A percentile compares a stretch with the other conserved stretches of the same genome.
phyloP scores from a whole-genome alignment of 2,113 vertebrate species.

The human (Homo sapiens) region DNA sequence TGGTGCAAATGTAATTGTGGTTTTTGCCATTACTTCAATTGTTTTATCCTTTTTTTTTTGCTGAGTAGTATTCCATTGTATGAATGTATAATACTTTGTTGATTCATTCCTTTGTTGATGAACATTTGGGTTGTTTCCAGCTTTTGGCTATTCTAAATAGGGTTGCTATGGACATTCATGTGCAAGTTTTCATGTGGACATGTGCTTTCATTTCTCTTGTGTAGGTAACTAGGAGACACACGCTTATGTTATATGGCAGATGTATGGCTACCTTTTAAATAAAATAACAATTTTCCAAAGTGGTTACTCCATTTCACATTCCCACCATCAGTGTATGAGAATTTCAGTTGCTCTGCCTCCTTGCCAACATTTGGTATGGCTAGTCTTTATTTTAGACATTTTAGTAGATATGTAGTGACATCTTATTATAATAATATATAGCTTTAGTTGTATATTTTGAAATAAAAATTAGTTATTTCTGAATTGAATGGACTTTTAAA shows the following conservation, averaged over 20 bases:
- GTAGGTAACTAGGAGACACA: not conserved
- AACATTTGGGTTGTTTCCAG: not conserved
- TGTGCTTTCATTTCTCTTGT: not conserved
- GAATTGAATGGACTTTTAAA: not conserved
- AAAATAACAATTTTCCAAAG: not conserved
- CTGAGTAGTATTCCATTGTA: not conserved
- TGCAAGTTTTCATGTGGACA: not conserved
- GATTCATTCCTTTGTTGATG: not conserved
- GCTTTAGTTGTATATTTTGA: not conserved
- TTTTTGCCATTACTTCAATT: too few relatives aligned
- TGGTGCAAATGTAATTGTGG: too few relatives aligned
- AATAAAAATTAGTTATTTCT: constrained; percentile 28
- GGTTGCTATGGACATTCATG: not conserved
- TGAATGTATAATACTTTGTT: not conserved
- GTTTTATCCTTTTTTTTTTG: not conserved
- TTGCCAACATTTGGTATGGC: not conserved
- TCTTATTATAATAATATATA: not conserved
- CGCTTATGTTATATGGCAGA: not conserved
- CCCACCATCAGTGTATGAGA: not conserved
- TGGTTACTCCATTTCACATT: not conserved
- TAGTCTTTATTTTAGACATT: not conserved
- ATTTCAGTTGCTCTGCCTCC: not conserved
- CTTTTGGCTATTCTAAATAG: not conserved
- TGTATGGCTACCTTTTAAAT: not conserved
- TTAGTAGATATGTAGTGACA: not conserved